Base-by-base conservation (phyloP, 2,888 invertebrate species). In the Tetramorium bicarinatum region DNA sequence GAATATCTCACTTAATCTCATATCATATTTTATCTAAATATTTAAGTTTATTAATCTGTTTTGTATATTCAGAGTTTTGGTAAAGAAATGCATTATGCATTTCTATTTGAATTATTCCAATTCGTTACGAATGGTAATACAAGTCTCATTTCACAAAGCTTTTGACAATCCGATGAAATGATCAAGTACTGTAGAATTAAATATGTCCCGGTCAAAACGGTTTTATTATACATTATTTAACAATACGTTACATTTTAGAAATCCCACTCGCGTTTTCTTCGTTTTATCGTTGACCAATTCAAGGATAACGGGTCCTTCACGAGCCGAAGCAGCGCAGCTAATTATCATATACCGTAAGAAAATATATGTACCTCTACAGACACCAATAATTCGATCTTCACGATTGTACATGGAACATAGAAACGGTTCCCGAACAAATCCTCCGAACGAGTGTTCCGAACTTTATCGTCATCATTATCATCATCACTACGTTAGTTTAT, bases 331-430 rank as follows among this genome's bases (percentile, higher is more conserved):
- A 85, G 88, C 85, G 79, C 81, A 87, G 89, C 88, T 90, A 90
- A 88, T 90, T 87, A 90, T 61, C 89, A 81, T 87, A 85, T 69
- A 89, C 88, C 88, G 90, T 90, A 89, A 89, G 89, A 90, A 90
- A 90, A 90, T 90, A 90, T 90, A 90, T 90, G 89, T 90, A 88
- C 89, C 90, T 89, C 87, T 90, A 90, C 91, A 89, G 88, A 90
- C 90, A 90, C 87, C 88, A 88, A 90, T 90, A 89, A 88, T 89
- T 89, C 88, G 88, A 90, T 86, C 88, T 54, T 86, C 85, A 86
- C 90, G 88, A 86, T 89, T 86, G 85, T 87, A 86, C 90, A 83
- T 77, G 85, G 85, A 83, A 90, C 87, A 66, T 83, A 54, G 74
- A 85, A 79, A 87, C 84, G 72, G 82, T 88, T 86, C 86, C 83